A percentile compares a stretch with the other conserved stretches of the same genome.
phyloP scores from a whole-genome alignment of 2,113 vertebrate species.

The Trogon surrucura region DNA sequence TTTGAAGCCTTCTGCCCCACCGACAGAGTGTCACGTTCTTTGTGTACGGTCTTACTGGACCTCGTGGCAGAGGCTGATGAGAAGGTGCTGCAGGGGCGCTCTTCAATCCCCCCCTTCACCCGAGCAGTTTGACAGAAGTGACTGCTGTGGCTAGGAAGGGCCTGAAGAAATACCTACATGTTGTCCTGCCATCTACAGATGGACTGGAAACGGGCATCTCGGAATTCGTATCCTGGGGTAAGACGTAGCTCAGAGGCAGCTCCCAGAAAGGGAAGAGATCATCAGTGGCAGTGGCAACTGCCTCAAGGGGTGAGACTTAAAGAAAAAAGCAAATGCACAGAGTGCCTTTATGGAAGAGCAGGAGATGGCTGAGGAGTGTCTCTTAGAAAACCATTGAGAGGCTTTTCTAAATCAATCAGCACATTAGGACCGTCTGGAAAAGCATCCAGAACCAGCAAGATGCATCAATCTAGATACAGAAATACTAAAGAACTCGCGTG shows the following conservation, averaged over 20 bases:
- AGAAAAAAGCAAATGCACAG: neutral
- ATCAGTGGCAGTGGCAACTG: neutral
- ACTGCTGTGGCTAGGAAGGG: neutral
- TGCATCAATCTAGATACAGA: neutral
- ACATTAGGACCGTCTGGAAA: neutral
- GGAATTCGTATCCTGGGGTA: neutral
- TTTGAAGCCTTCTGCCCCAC: neutral
- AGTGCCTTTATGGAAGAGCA: neutral
- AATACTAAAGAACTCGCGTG: neutral
- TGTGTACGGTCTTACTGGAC: fast-evolving
- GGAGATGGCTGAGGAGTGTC: neutral
- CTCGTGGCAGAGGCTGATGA: neutral
- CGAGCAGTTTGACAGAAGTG: neutral
- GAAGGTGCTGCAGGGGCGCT: neutral
- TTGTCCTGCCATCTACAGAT: neutral
- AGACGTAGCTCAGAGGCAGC: neutral
- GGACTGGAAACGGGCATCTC: neutral
- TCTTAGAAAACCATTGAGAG: neutral
- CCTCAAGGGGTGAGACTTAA: neutral
- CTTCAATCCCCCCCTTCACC: neutral
- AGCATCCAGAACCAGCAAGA: neutral
- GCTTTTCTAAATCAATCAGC: neutral
- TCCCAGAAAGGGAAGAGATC: neutral
- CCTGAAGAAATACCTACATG: neutral
- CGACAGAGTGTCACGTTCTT: neutral